Evolutionary conservation across 2,113 vertebrate species (phyloP).

Genomic region (Cebus imitator): DNA sequence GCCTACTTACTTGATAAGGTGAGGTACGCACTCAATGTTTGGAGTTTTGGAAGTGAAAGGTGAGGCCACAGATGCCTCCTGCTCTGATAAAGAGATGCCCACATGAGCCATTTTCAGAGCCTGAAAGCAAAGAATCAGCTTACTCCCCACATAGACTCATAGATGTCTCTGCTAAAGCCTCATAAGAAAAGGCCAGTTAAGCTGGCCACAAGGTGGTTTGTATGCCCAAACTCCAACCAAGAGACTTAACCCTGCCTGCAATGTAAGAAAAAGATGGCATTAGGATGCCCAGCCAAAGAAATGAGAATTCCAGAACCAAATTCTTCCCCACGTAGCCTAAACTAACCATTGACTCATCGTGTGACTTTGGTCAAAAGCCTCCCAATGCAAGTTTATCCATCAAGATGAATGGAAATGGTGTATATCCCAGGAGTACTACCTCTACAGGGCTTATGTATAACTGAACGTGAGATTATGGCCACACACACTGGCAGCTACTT

Average conservation of each 20-base stretch:
- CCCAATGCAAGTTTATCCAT: neutral
- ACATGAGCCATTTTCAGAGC: slow-evolving; percentile 89
- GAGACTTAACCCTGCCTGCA: neutral
- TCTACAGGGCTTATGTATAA: neutral
- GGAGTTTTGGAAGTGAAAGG: slow-evolving; percentile 86
- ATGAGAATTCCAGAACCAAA: neutral
- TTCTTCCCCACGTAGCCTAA: neutral
- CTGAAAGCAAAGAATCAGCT: slow-evolving; percentile 80
- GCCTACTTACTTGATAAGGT: slow-evolving; percentile 85
- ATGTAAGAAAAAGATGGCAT: neutral
- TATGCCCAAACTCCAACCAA: neutral
- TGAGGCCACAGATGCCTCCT: slow-evolving; percentile 89
- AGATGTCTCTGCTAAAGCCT: neutral
- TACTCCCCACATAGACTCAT: neutral
- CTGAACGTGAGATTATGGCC: neutral
- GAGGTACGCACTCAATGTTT: slow-evolving; percentile 86
- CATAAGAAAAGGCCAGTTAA: neutral
- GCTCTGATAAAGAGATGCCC: slow-evolving; percentile 87
- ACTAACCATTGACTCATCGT: neutral
- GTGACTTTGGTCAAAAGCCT: neutral
- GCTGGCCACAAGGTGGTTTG: neutral
- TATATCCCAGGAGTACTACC: neutral
- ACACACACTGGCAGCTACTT: slow-evolving; percentile 67
- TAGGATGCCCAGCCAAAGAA: neutral
- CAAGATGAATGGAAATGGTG: neutral